Evolutionary conservation across 2,113 vertebrate species (phyloP).

Genomic region (Neotragus pygmaeus): DNA sequence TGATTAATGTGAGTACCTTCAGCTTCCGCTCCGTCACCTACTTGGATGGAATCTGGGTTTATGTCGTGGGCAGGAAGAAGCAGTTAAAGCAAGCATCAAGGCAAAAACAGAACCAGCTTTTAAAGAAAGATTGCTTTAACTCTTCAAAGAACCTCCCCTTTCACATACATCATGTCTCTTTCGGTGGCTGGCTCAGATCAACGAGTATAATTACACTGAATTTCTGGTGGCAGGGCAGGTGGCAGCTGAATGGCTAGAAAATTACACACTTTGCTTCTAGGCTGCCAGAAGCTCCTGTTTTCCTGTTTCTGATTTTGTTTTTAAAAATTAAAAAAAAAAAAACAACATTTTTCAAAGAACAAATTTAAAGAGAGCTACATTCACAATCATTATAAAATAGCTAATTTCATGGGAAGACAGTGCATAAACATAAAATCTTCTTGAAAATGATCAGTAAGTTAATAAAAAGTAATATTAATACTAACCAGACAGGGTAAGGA

Average conservation of each 20-base stretch:
- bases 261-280: conserved; percentile 72
- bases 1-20: conserved; percentile 64
- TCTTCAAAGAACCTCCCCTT: conserved; percentile 73
- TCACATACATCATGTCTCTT: conserved; percentile 67
- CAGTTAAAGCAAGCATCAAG: conserved; percentile 45
- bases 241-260: conserved; percentile 76
- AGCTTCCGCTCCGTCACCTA: conserved; percentile 44
- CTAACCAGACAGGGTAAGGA: conserved; percentile 26
- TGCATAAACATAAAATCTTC: conserved; percentile 45
- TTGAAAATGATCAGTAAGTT: conserved; percentile 55
- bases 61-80: neutral
- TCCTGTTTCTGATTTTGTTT: conserved; percentile 52
- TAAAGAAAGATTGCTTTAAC: conserved; percentile 72
- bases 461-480: conserved; percentile 74
- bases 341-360: conserved; percentile 55
- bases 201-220: conserved; percentile 78
- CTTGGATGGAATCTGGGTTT: conserved; percentile 32
- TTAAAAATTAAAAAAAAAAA: neutral
- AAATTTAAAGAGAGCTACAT: conserved; percentile 49
- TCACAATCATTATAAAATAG: conserved; percentile 58
- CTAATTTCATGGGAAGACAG: conserved; percentile 52
- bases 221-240: conserved; percentile 78
- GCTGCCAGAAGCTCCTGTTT: conserved; percentile 61
- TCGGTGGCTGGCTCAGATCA: conserved; percentile 74
- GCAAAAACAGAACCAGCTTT: conserved; percentile 60